Evolutionary conservation across 2,797 vertebrate species (phyloP).

Genomic region (Morus bassanus): DNA sequence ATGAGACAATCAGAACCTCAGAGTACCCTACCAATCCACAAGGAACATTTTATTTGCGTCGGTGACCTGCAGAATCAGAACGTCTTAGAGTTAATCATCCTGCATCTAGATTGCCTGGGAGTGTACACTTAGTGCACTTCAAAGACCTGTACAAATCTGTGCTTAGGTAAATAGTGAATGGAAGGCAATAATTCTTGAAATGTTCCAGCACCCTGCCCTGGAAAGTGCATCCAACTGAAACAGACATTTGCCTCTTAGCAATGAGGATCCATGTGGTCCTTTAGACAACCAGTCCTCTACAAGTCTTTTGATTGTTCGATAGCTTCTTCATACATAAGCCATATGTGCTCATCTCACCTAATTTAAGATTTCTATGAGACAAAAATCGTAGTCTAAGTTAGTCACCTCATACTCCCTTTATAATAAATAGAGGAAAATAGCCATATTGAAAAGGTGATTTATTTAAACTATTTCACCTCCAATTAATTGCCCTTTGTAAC

Average conservation of each 20-base stretch:
- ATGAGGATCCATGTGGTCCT: not conserved
- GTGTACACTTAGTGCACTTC: not conserved
- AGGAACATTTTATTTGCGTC: not conserved
- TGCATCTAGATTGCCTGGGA: not conserved
- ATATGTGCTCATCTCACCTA: not conserved
- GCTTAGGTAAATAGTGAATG: not conserved
- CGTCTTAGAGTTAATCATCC: not conserved
- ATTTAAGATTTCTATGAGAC: not conserved
- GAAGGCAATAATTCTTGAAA: not conserved
- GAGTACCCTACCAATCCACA: not conserved
- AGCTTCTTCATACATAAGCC: not conserved
- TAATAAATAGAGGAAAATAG: not conserved
- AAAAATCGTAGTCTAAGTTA: not conserved
- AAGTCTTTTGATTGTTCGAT: not conserved
- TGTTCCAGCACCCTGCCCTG: not conserved
- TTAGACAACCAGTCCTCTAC: not conserved
- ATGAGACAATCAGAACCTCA: not conserved
- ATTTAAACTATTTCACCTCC: not conserved
- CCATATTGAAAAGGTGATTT: not conserved
- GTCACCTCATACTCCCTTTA: not conserved
- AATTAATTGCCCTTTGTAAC: not conserved
- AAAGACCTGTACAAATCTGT: not conserved
- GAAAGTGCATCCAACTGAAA: not conserved
- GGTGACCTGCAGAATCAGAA: not conserved
- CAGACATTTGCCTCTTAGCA: not conserved